phyloP scores from a whole-genome alignment of 2,113 vertebrate species.

The Pedionomus torquatus region DNA sequence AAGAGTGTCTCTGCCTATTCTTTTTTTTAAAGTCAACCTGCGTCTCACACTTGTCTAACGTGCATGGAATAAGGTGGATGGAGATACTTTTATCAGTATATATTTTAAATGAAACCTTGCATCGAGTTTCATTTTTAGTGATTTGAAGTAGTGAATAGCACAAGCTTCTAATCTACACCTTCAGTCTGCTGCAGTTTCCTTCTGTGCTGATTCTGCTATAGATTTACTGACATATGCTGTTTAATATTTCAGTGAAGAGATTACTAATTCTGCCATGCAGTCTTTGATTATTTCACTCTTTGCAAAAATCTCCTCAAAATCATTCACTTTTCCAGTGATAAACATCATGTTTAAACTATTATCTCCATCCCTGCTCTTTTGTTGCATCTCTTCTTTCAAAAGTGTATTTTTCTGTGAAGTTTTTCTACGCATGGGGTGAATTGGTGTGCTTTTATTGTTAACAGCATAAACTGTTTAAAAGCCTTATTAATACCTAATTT shows the following conservation, averaged over 20 bases:
- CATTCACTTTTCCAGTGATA: conserved; percentile 27
- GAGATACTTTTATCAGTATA: not conserved
- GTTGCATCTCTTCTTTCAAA: conserved; percentile 46
- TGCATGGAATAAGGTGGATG: conserved; percentile 69
- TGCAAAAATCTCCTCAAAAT: conserved; percentile 55
- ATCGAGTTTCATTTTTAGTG: not conserved
- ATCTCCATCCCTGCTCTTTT: conserved; percentile 53
- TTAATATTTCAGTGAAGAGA: conserved; percentile 33
- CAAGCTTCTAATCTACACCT: conserved; percentile 49
- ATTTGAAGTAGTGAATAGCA: conserved; percentile 13
- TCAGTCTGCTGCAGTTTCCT: not conserved
- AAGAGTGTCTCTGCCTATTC: conserved; percentile 38
- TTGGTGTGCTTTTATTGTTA: conserved; percentile 42
- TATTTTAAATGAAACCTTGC: not conserved
- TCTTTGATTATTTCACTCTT: conserved; percentile 53
- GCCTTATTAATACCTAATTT: conserved; percentile 43
- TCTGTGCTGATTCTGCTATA: conserved; percentile 24
- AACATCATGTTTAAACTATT: conserved; percentile 12
- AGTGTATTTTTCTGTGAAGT: conserved; percentile 54
- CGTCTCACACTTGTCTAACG: conserved; percentile 36
- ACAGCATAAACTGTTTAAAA: conserved; percentile 35
- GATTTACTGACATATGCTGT: conserved; percentile 42
- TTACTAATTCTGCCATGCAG: conserved; percentile 55
- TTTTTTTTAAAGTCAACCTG: conserved; percentile 11
- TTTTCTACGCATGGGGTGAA: conserved; percentile 64